phyloP scores from a whole-genome alignment of 2,113 vertebrate genomes.

The Lasiurus borealis region DNA sequence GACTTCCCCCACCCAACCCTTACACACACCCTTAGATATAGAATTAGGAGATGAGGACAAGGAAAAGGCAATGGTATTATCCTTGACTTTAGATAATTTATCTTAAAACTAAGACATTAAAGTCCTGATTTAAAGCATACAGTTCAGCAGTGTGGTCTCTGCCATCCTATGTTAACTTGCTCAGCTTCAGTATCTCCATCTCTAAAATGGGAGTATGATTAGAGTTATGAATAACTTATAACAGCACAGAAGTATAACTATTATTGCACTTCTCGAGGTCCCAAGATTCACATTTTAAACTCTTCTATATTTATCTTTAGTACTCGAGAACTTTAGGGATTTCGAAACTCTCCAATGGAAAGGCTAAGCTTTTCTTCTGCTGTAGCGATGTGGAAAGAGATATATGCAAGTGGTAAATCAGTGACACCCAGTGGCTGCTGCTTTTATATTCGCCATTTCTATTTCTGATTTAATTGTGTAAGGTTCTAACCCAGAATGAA shows the following conservation, averaged over 20 bases:
- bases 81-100: background rate
- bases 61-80: background rate
- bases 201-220: slow-evolving; percentile 62
- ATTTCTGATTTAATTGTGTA: background rate
- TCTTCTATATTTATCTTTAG: background rate
- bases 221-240: background rate
- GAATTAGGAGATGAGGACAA: background rate
- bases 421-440: slow-evolving; percentile 83
- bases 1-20: background rate
- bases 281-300: background rate
- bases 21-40: background rate
- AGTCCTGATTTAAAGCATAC: background rate
- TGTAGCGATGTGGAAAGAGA: background rate
- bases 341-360: background rate
- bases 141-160: background rate
- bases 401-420: slow-evolving; percentile 72
- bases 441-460: slow-evolving; percentile 47
- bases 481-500: background rate
- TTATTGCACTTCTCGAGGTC: background rate
- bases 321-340: background rate
- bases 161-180: background rate
- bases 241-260: too few species aligned
- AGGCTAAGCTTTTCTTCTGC: background rate
- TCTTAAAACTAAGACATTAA: slow-evolving; percentile 11
- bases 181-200: background rate